Evolutionary conservation across 2,797 vertebrate genomes (phyloP).

Genomic region (Mus spretus): DNA sequence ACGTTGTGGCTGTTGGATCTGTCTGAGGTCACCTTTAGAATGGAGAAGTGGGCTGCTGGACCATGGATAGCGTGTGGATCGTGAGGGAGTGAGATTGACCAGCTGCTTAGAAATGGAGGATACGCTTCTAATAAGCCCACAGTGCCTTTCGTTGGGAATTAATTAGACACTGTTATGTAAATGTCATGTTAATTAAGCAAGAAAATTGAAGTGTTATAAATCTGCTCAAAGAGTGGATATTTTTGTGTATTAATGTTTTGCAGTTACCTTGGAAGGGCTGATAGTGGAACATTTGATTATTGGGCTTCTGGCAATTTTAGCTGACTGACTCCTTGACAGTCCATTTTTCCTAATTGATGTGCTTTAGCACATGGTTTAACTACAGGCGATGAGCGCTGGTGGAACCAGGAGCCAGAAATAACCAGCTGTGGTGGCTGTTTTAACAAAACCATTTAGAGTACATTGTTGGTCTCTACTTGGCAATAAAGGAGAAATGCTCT

Average conservation of each 20-base stretch:
- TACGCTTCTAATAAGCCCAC: slow-evolving; percentile 86
- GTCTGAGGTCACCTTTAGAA: slow-evolving; percentile 63
- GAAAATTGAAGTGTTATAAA: slow-evolving; percentile 86
- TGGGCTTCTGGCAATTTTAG: slow-evolving; percentile 77
- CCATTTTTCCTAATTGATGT: slow-evolving; percentile 79
- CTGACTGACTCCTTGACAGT: slow-evolving; percentile 74
- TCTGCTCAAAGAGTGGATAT: slow-evolving; percentile 79
- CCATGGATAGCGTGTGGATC: slow-evolving; percentile 77
- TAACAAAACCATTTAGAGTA: slow-evolving; percentile 43
- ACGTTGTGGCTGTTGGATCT: slow-evolving; percentile 35
- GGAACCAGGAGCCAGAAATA: slow-evolving; percentile 70
- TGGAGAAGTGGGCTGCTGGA: slow-evolving; percentile 54
- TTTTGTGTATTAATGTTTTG: slow-evolving; percentile 82
- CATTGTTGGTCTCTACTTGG: slow-evolving; percentile 54
- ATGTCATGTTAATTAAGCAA: slow-evolving; percentile 89
- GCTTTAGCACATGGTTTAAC: slow-evolving; percentile 72
- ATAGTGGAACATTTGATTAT: slow-evolving; percentile 79
- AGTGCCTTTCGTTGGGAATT: slow-evolving; percentile 85
- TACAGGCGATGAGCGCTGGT: slow-evolving; percentile 44
- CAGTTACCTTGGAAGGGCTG: slow-evolving; percentile 66
- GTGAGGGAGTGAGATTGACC: slow-evolving; percentile 83
- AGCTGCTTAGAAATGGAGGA: slow-evolving; percentile 84
- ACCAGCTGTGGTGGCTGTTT: slow-evolving; percentile 37
- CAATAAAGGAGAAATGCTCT: slow-evolving; percentile 30
- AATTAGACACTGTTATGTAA: slow-evolving; percentile 89